phyloP scores from a whole-genome alignment of 2,797 vertebrate species.

The Capromys pilorides region DNA sequence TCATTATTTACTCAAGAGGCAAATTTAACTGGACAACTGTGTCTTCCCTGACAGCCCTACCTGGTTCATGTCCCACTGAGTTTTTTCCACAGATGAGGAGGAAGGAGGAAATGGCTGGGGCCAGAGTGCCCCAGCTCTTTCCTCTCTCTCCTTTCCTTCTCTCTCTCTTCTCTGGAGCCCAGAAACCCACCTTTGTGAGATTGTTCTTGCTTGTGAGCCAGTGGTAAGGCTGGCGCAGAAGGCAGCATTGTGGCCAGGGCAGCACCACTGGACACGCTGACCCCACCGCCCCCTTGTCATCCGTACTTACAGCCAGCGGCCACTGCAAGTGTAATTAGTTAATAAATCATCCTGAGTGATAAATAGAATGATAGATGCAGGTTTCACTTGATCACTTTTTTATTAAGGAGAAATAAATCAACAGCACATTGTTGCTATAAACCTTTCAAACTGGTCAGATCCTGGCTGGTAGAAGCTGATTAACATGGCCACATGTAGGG shows the following conservation, averaged over 20 bases:
- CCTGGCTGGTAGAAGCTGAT: slow-evolving; percentile 83
- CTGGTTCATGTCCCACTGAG: no score
- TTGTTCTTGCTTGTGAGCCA: not conserved
- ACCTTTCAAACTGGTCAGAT: slow-evolving; percentile 88
- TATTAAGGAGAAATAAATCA: slow-evolving; percentile 91
- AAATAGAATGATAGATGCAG: slow-evolving; percentile 89
- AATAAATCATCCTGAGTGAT: slow-evolving; percentile 89
- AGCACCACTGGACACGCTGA: slow-evolving; percentile 79
- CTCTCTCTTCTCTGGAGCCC: not conserved
- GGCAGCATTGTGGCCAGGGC: not conserved
- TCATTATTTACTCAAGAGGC: not conserved
- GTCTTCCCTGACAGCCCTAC: not conserved
- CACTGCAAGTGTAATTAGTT: slow-evolving; percentile 88
- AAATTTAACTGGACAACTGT: not conserved
- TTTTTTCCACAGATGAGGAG: not conserved
- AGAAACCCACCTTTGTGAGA: not conserved
- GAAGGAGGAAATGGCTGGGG: not conserved
- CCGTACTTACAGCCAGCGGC: slow-evolving; percentile 84
- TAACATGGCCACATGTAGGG: slow-evolving; percentile 86
- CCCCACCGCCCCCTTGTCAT: slow-evolving; percentile 77
- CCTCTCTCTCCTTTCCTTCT: not conserved
- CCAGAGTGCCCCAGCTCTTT: not conserved
- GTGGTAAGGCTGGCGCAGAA: not conserved
- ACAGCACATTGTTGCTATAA: slow-evolving; percentile 89
- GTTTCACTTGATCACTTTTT: slow-evolving; percentile 91